These are phyloP conservation scores for Pseudomyrmex sp. DNA, from an alignment of 1,140 invertebrate genomes.

Conservation along the genomic window DNA sequence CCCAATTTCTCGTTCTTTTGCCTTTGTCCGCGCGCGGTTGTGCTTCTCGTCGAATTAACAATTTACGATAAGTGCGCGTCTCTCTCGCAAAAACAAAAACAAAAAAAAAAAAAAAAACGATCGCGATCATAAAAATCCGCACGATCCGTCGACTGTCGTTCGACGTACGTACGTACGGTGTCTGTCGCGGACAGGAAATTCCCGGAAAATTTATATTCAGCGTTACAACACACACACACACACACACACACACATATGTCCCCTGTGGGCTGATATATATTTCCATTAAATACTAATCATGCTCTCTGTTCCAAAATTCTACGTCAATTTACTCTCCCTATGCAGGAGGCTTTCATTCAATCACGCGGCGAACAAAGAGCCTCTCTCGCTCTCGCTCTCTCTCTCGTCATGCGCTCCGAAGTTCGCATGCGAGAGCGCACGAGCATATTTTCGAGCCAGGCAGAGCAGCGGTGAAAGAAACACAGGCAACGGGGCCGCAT, in stretches of 20 bases:
- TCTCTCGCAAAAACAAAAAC: background rate
- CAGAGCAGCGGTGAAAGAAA: conserved; percentile 26
- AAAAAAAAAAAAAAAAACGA: background rate
- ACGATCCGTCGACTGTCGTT: too few species aligned
- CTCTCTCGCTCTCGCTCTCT: too few species aligned
- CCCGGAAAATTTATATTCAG: conserved; percentile 13
- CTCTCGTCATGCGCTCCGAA: background rate
- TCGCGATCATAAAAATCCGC: too few species aligned
- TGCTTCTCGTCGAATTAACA: background rate
- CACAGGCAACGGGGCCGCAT: conserved; percentile 30
- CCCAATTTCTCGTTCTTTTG: background rate
- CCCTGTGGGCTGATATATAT: conserved; percentile 18
- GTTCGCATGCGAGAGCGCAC: conserved; percentile 3
- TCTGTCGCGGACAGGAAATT: background rate
- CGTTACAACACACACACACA: background rate
- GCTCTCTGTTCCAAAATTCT: conserved; percentile 18
- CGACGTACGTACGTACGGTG: too few species aligned
- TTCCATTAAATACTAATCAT: conserved; percentile 27
- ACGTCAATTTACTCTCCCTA: conserved; percentile 29
- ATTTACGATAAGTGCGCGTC: background rate
- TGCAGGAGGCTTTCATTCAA: conserved; percentile 16
- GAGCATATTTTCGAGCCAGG: conserved; percentile 19
- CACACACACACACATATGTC: background rate
- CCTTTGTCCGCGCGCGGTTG: background rate
- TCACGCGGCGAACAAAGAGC: conserved; percentile 28